Evolutionary conservation across 2,797 vertebrate genomes (phyloP).

Genomic region (Champsocephalus gunnari): DNA sequence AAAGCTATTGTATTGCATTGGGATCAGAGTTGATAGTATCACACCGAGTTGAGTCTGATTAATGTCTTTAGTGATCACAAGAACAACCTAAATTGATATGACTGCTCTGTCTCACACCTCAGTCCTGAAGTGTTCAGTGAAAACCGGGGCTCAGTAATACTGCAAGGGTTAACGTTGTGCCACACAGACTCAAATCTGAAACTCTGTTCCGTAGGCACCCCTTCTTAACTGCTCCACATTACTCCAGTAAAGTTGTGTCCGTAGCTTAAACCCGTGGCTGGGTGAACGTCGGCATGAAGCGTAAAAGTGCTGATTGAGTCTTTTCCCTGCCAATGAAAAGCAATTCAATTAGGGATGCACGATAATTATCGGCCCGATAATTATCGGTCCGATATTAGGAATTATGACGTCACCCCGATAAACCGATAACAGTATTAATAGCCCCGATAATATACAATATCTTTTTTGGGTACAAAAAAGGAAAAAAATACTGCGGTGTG

Average conservation of each 20-base stretch:
- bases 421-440: too few relatives aligned
- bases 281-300: too few relatives aligned
- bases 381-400: too few relatives aligned
- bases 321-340: not conserved
- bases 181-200: constrained; percentile 12
- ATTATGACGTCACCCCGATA: too few relatives aligned
- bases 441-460: too few relatives aligned
- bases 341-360: too few relatives aligned
- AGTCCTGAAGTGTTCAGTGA: not conserved
- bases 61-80: constrained; percentile 6
- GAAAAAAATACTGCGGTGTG: too few relatives aligned
- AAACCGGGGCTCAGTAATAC: constrained; percentile 4
- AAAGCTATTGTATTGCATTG: not conserved
- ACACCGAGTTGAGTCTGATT: not conserved
- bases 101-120: not conserved
- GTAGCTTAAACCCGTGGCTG: not conserved
- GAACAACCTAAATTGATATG: constrained; percentile 12
- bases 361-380: too few relatives aligned
- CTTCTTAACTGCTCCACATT: not conserved
- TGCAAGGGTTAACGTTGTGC: constrained; percentile 5
- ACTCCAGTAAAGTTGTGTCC: not conserved
- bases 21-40: not conserved
- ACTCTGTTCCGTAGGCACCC: not conserved
- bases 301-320: not conserved
- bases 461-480: too few relatives aligned